Percentiles rank a stretch among this genome's conserved stretches.
Conservation (phyloP, 2,113 vertebrate genomes). For the Acanthisitta chloris region DNA sequence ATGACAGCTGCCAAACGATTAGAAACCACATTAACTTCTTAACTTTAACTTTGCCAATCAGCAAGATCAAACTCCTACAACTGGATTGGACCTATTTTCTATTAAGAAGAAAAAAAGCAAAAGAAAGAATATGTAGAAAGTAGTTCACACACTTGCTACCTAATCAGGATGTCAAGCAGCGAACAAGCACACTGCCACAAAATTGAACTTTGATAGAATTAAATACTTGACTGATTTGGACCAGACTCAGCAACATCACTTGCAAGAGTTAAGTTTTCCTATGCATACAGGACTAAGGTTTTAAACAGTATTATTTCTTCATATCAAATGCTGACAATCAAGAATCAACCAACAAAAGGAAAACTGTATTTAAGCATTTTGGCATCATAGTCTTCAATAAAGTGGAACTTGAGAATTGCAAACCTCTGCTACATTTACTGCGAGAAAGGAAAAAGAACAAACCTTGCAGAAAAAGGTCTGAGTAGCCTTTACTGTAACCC, state of each 20-base stretch:
- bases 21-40: slow-evolving; percentile 43
- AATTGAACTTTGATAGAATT: background rate
- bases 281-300: background rate
- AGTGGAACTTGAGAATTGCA: background rate
- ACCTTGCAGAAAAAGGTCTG: background rate
- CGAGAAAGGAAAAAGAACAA: background rate
- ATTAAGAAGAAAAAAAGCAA: background rate
- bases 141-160: background rate
- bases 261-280: background rate
- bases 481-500: background rate
- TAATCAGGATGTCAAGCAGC: background rate
- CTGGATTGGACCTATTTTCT: rapidly evolving
- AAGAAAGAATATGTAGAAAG: background rate
- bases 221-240: background rate
- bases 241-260: background rate
- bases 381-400: background rate
- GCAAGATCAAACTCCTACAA: slow-evolving; percentile 28
- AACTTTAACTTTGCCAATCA: slow-evolving; percentile 43
- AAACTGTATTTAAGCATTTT: background rate
- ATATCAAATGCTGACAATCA: background rate
- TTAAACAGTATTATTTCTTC: background rate
- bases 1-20: slow-evolving; percentile 54
- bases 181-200: background rate
- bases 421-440: background rate
- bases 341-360: background rate